A percentile compares a stretch with the other conserved stretches of the same genome.
These are phyloP conservation scores for Taenaris catops DNA, from an alignment of 2,888 invertebrate species.

Conservation along the genomic window DNA sequence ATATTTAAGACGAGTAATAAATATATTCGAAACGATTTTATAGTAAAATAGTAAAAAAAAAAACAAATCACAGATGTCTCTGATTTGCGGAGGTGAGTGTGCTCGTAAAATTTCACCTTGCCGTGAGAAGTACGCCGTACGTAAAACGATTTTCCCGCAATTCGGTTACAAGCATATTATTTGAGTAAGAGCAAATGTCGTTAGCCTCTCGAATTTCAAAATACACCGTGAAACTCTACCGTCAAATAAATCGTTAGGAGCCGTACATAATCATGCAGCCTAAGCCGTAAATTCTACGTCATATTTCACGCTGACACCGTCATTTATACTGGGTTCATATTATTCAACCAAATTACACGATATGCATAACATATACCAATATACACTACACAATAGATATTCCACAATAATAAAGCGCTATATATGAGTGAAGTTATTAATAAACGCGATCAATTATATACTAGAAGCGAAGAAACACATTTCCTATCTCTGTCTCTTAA, in stretches of 20 bases:
- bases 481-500: too few species aligned
- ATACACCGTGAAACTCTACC: slow-evolving; percentile 2
- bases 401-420: too few species aligned
- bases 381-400: too few species aligned
- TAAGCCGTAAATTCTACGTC: slow-evolving; percentile 11
- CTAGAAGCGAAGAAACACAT: too few species aligned
- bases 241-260: slow-evolving; percentile 10
- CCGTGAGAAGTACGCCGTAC: slow-evolving; percentile 25
- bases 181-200: slow-evolving; percentile 2
- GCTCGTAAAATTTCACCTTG: slow-evolving; percentile 26
- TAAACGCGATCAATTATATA: too few species aligned
- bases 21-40: slow-evolving; percentile 35
- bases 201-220: slow-evolving; percentile 10
- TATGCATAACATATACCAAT: too few species aligned
- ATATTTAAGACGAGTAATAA: slow-evolving; percentile 26
- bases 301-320: slow-evolving; percentile 17
- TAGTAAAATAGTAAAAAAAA: slow-evolving; percentile 37
- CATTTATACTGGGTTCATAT: slow-evolving; percentile 12
- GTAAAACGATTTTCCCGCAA: slow-evolving; percentile 14
- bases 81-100: slow-evolving; percentile 72
- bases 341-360: too few species aligned
- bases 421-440: too few species aligned
- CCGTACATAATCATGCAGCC: slow-evolving; percentile 6
- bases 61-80: slow-evolving; percentile 64
- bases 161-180: slow-evolving; percentile 1